Base-by-base conservation (phyloP, 2,113 vertebrate species). In the Cinclus mexicanus region DNA sequence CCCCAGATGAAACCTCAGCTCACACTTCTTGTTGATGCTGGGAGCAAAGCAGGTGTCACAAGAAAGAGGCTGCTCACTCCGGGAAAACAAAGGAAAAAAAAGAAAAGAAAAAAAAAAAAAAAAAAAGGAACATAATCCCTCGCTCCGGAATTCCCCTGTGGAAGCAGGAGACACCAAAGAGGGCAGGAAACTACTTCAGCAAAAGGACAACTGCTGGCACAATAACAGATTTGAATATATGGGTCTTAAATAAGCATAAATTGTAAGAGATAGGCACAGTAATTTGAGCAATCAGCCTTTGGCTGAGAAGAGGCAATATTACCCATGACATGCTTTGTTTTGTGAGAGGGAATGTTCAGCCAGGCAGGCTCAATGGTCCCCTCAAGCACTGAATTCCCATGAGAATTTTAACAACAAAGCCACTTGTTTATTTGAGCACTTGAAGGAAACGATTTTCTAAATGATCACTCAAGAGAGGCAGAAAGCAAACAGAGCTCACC, bases 371-470 rank as follows among this genome's bases (percentile, higher is more conserved):
- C 87, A 67, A 12, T 41, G 86, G 76, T 46, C 50, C 86, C 71
- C 87, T 46, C 57, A 60, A 94, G 61, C 44, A 20, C 92, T 55
- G 35, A 11, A 49, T 10, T 65, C 79, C 60, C 31, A 7, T 2
- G 29, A 87, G 76, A 87, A 59, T 71, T 75, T 81, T 78, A 94
- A 74, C 47, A 81, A 72, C 68, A 81, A 63, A 81, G 39, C 29
- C 69, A 33, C 64, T 69, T 81, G 82, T 60, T 83, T 70, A 56
- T 63, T 44, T 26, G 68, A 86, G 71, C 42, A 77, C 23, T 81
- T 55, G 64, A 83, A 79, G 55, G 35, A 80, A 86, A 59, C 1
- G 1, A 8, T 67, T 90, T 95, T 60, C 60, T 59, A 52, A 92
- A 67, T 22, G 42, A 67, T 80, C 76, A n/a, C 64, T 92, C 19